Base-by-base conservation (phyloP, 2,888 invertebrate species). In the Tenthredo distinguenda region DNA sequence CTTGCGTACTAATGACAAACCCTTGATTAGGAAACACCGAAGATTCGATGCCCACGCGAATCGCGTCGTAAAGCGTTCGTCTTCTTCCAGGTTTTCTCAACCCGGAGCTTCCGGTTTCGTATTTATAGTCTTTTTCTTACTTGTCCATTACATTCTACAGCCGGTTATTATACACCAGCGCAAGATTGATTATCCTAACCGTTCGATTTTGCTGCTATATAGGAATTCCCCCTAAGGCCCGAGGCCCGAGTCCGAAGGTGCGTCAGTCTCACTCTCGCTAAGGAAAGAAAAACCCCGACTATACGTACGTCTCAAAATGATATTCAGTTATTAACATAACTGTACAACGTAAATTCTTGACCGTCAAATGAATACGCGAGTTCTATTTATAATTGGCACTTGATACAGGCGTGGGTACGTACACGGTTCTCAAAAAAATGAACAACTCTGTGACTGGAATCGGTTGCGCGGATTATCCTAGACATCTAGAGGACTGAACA, bases 361-460 rank as follows among this genome's bases (percentile, higher is more conserved):
- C 18, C 62, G 37, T 34, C 40, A 58, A 37, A 81, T 15, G 81
- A 40, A 62, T 55, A 62, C 21, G 62, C 40, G 81, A 81, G 26
- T 58, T 81, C 40, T 81, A 58, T 62, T 81, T 81, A 40, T 62
- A 62, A 81, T 81, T 62, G 58, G n/a, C 12, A 62, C 62, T 81
- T 81, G 81, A 58, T 47, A 47, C 2, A 31, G 47, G 47, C 77
- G 55, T 77, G 77, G 50, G 50, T 55, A 21, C 34, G 77, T 37
- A 43, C 3, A 40, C 37, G 21, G 31, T 81, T 62, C 26, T 26
- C n/a, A 10, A 81, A 81, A 58, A 40, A 62, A 40, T n/a, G 1
- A 10, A 5, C 21, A 58, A 62, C 15, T 81, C 40, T 81, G 81
- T 58, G 81, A 81, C 62, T 40, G 37, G 81, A 81, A 81, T 81